Evolutionary conservation across 2,113 vertebrate species (phyloP), one percentile per base, ranked within the genome.

Genomic region (Spizaetus ornatus): DNA sequence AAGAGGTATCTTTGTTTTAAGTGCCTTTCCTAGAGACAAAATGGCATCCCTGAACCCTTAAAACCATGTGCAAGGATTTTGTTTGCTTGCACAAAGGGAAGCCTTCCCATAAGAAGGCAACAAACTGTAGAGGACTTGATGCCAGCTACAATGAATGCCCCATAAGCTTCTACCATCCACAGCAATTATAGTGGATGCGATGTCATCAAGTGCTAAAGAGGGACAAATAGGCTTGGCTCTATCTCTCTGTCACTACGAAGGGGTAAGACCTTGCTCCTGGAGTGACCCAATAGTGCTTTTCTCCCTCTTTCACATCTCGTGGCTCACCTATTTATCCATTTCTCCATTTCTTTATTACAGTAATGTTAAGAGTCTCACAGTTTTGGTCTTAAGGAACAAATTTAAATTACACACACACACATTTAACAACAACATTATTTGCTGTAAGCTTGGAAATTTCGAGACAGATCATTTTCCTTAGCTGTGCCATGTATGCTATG

Each of bases 171-270:
- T 71, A 23, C 3, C 26, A 58, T 32, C 18, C 16, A 42, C 25
- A 1, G 0, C 13, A 42, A 36, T 59, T 81, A 27, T 55, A 70
- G 26, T 23, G 31, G 6, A 7, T 82, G 8, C 0, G 1, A 50
- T 53, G 27, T 34, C 74, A 73, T 80, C 13, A 65, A 18, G 25
- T 34, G 22, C 18, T 84, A n/a, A n/a, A 71, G 16, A 92, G 13
- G 20, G 11, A 38, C n/a, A 61, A 52, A 76, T 13, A 59, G 3
- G 4, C 3, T 66, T 77, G 52, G 1, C 16, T 76, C 6, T 43
- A 2, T 47, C 10, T 31, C 32, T 77, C 62, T 1, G 3, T 19
- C 19, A 27, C 14, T 48, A 27, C 1, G 0, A 12, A 81, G 5
- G 12, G 16, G 12, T 15, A 71, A 36, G 48, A 18, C 13, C 0